Base-by-base conservation (phyloP, 2,888 invertebrate genomes). In the Drosophila nr. fundita region DNA sequence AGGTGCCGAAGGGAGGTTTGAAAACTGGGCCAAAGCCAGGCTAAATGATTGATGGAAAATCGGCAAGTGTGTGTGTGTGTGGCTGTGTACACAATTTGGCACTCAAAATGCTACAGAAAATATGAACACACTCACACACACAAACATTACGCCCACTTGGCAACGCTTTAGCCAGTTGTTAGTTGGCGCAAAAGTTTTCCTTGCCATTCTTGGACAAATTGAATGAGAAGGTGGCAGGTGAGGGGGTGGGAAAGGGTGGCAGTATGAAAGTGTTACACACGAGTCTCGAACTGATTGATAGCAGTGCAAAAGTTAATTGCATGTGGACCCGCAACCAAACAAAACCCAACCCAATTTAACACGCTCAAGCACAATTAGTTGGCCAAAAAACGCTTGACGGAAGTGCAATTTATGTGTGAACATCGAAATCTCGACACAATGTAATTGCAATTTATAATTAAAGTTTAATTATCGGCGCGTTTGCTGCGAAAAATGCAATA, bases 251-350 rank as follows among this genome's bases (percentile, higher is more conserved):
- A 54, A 21, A 50, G 59, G 21, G 21, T 21, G 21, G 13, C 64
- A 78, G 66, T 58, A 69, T 40, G 72, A 83, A 83, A 77, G 74
- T 69, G 80, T 72, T 67, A 54, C 66, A 58, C 71, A 69, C 61
- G 50, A 59, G 60, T 57, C 58, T 48, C 48, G 59, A 55, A 64
- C 85, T 85, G 85, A 85, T 89, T 85, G 85, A 87, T 87, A 66
- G 73, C 68, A 76, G 80, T 77, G 80, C 82, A 89, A 84, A 85
- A 87, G 89, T 87, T 85, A 85, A 85, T 84, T 85, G 89, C 89
- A 83, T 68, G 68, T 69, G 77, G 71, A 76, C 48, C 61, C 76
- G 52, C 30, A 76, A 66, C 30, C 40, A 27, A 30, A 27, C 29
- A 45, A 55, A 13, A 24, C 42, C 27, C 24, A 29, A 32, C 27